Evolutionary conservation across 1,140 invertebrate genomes (phyloP), one percentile per base, ranked within the genome.

Genomic region (Pogonognathellus flavescens): DNA sequence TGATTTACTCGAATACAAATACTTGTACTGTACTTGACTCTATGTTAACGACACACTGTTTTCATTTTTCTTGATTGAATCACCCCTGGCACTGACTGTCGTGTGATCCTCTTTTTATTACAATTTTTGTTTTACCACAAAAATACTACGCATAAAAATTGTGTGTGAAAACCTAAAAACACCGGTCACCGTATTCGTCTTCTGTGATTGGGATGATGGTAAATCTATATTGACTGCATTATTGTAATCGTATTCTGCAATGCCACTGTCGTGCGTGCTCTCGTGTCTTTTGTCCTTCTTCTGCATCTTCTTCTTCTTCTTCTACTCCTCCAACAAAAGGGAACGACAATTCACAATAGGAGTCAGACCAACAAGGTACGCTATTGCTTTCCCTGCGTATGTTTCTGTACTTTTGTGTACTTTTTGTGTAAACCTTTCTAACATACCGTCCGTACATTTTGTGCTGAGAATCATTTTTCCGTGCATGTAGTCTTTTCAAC

Each of bases 311-410:
- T 84, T 57, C 20, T 55, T 60, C 82, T 60, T 55, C 53, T 82
- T 7, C 7, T 13, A 70, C 62, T 57, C 55, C 18, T 25, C 25
- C 18, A 55, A 59, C 80, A 25, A 81, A 60, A 86, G 85, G 85
- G 85, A 76, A 86, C 85, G 18, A 86, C 81, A 16, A 86, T 86
- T 86, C 82, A 86, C 70, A 82, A 50, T 76, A 76, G 82, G 66
- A 86, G 49, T 16, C 82, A 80, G 11, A 66, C 62, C 22, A 83
- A 50, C 31, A 70, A 86, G 85, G 85, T 86, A 86, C 49, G 25
- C 49, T 41, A 41, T 41, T 3, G 31, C 31, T 80, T 80, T 49
- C 31, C 18, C 76, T 70, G 62, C 25, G 62, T 22, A 18, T 20
- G n/a, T n/a, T n/a, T n/a, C n/a, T n/a, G 14, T 70, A 20, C 25